Conservation (phyloP, 1,140 invertebrate genomes). For the Trichonephila clavata region DNA sequence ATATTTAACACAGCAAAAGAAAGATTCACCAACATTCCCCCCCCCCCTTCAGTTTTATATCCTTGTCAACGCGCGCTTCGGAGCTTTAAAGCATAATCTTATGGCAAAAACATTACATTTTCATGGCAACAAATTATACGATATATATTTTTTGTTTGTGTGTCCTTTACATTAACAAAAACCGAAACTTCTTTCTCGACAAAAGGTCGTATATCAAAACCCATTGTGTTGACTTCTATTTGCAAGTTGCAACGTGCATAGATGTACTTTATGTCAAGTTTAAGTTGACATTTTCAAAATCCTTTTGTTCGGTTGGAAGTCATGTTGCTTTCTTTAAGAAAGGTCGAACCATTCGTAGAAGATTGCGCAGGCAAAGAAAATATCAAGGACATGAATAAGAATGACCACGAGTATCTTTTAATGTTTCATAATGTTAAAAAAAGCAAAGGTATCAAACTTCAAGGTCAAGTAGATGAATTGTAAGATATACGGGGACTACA, state of each 20-base stretch:
- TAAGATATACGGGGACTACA: neutral
- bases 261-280: constrained; percentile 15
- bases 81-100: neutral
- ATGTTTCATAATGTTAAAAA: constrained; percentile 31
- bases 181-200: constrained; percentile 6
- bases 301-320: neutral
- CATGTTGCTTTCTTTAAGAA: neutral
- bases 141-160: neutral
- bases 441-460: constrained; percentile 18
- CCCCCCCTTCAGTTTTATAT: neutral
- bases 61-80: neutral
- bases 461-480: neutral
- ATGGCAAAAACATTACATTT: constrained; percentile 19
- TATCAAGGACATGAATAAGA: constrained; percentile 32
- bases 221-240: constrained; percentile 4
- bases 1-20: neutral
- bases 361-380: neutral
- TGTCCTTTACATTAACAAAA: neutral
- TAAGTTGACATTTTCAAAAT: constrained; percentile 21
- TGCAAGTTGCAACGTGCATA: neutral
- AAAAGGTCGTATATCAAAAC: constrained; percentile 26
- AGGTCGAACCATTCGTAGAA: neutral
- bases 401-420: constrained; percentile 32
- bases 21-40: neutral
- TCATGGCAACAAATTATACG: neutral